Base-by-base conservation (phyloP, 2,797 vertebrate genomes). In the Dendrocincla tyrannina region DNA sequence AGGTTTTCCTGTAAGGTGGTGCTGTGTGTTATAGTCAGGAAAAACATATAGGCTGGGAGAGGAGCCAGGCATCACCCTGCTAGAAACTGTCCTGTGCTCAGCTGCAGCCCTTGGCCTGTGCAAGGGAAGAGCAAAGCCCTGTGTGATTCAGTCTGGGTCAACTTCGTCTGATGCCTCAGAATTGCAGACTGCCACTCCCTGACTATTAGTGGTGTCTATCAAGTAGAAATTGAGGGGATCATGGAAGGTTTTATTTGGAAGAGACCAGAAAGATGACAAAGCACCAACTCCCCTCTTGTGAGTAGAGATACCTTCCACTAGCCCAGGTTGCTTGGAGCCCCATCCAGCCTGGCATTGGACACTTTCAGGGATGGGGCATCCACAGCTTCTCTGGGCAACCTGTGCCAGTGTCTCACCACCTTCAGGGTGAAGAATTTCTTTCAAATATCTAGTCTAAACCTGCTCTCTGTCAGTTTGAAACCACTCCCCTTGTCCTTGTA, bases 241-340 rank as follows among this genome's bases (percentile, higher is more conserved):
- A 1, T 5, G 25, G 66, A 18, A 22, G 25, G 17, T 6, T 25
- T 55, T 55, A 25, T 14, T 63, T 24, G 37, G 25, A 86, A 47
- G 6, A 8, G 33, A 25, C 28, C 17, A 20, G 30, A 32, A 32
- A 63, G 25, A 11, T 33, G 3, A 41, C 7, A 14, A 25, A 53
- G 30, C 33, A 55, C 49, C 30, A 62, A 11, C 7, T 2, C 5
- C 22, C 2, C 17, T 39, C 39, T 20, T 41, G 5, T 27, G 9
- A 17, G 8, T 20, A 63, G 49, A 35, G 30, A 18, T 11, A 35
- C 11, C 2, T 39, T 3, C 4, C 14, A 4, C 58, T 1, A 41
- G 0, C 0, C 13, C 49, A 70, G 42, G 49, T 1, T 35, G 17
- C 17, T 49, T 27, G 8, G 8, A 16, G 35, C 25, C 0, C 35